phyloP scores from a whole-genome alignment of 2,113 vertebrate species.

The Colaptes auratus region DNA sequence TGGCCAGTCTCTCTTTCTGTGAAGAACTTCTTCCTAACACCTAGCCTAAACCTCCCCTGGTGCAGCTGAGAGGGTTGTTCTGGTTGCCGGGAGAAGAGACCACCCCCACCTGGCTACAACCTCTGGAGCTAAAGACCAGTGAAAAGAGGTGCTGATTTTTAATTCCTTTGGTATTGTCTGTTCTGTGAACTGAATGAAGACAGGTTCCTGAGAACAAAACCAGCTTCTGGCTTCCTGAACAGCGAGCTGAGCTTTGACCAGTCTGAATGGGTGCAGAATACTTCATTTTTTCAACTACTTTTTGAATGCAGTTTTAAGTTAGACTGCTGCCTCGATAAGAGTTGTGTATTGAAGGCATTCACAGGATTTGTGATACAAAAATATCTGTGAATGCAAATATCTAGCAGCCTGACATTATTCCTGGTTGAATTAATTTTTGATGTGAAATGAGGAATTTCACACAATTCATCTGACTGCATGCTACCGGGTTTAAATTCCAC shows the following conservation, averaged over 20 bases:
- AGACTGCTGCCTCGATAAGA: neutral
- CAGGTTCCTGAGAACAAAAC: neutral
- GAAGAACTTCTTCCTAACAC: too few relatives aligned
- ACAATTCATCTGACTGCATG: constrained; percentile 7
- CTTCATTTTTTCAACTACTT: neutral
- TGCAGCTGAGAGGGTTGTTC: too few relatives aligned
- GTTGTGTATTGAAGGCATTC: neutral
- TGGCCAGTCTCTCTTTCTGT: too few relatives aligned
- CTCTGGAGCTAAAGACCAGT: neutral
- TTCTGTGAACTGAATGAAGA: neutral
- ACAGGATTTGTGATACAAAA: neutral
- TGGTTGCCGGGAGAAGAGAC: too few relatives aligned
- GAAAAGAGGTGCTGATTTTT: neutral
- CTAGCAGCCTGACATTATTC: constrained; percentile 15
- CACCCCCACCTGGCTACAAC: too few relatives aligned
- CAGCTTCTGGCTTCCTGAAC: neutral
- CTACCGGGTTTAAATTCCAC: neutral
- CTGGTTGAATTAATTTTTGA: constrained; percentile 35
- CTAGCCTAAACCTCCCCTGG: too few relatives aligned
- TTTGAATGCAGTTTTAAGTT: neutral
- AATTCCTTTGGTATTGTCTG: neutral
- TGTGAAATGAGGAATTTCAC: constrained; percentile 47
- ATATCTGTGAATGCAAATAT: neutral
- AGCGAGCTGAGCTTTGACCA: neutral
- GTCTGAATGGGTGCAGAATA: neutral